Evolutionary conservation across 2,888 invertebrate species (phyloP).

Genomic region (Oligia latruncula): DNA sequence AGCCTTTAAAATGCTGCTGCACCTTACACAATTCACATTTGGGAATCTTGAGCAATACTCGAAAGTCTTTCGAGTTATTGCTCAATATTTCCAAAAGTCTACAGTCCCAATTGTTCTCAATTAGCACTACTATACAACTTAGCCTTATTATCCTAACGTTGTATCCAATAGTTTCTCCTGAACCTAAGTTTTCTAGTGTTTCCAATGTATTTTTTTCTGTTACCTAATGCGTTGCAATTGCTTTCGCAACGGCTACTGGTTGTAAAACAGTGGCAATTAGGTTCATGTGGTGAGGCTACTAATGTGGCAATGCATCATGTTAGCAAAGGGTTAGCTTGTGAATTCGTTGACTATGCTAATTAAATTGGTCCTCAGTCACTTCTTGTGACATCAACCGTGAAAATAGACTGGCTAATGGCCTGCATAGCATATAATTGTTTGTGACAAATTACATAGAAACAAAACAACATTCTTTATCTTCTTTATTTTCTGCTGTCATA

Average conservation of each 20-base stretch:
- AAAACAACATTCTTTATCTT: neutral
- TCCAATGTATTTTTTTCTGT: slow-evolving; percentile 25
- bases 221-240: slow-evolving; percentile 44
- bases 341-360: slow-evolving; percentile 34
- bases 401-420: neutral
- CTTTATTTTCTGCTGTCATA: neutral
- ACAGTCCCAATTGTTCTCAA: slow-evolving; percentile 28
- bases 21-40: neutral
- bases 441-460: neutral
- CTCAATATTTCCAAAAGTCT: slow-evolving; percentile 16
- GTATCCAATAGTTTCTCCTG: neutral
- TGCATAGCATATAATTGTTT: neutral
- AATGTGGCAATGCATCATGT: slow-evolving; percentile 44
- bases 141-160: neutral
- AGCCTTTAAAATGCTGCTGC: slow-evolving; percentile 2
- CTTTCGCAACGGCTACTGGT: slow-evolving; percentile 38
- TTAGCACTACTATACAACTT: slow-evolving; percentile 31
- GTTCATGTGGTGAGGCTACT: slow-evolving; percentile 46
- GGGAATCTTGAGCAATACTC: too few species aligned
- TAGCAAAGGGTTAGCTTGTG: slow-evolving; percentile 6
- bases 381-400: slow-evolving; percentile 1
- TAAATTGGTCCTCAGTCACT: slow-evolving; percentile 10
- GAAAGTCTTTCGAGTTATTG: slow-evolving; percentile 4
- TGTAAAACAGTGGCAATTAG: slow-evolving; percentile 54
- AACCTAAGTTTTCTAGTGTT: slow-evolving; percentile 29